Evolutionary conservation across 2,113 vertebrate genomes (phyloP), one percentile per base, ranked within the genome.

Genomic region (Pachycephala philippinensis): DNA sequence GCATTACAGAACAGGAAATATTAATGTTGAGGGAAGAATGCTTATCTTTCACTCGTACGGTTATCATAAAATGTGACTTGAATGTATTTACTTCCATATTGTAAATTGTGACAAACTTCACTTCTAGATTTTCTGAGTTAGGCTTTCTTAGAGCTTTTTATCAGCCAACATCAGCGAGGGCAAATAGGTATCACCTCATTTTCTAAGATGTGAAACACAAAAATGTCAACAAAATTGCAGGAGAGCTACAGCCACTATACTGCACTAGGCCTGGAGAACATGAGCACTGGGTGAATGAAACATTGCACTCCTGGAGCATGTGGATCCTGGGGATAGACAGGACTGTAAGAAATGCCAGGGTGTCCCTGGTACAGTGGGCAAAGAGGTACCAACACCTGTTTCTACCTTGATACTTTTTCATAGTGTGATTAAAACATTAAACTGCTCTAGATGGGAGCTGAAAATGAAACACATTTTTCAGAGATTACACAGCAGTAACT

Each of bases 231-330:
- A 47, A 47, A 84, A 56, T 79, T 71, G 17, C 14, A 3, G 47
- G 11, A 63, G 7, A 9, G 15, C 61, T 72, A 21, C 15, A 42
- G 30, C 49, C 3, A 1, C 0, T 0, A 7, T 26, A 8, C 24
- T 35, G 64, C 0, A 0, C n/a, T 37, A 7, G n/a, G 45, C 40
- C 63, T 54, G 40, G 49, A 33, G 57, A 50, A 7, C 5, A 7
- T 4, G 35, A 52, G 33, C 53, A 21, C 12, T 10, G 28, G 16
- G 13, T 35, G 53, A 68, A 63, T 3, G n/a, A 61, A 40, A 23
- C 0, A 1, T 22, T 66, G 52, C 23, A 15, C 82, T 90, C 39
- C 47, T 47, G 17, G 26, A 56, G 33, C 0, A 1, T 14, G 6
- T 44, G 44, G 42, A 24, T 81, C 10, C n/a, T 44, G 1, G 0